Evolutionary conservation across 2,113 vertebrate genomes (phyloP), one percentile per base, ranked within the genome.

Genomic region (Arenaria interpres): DNA sequence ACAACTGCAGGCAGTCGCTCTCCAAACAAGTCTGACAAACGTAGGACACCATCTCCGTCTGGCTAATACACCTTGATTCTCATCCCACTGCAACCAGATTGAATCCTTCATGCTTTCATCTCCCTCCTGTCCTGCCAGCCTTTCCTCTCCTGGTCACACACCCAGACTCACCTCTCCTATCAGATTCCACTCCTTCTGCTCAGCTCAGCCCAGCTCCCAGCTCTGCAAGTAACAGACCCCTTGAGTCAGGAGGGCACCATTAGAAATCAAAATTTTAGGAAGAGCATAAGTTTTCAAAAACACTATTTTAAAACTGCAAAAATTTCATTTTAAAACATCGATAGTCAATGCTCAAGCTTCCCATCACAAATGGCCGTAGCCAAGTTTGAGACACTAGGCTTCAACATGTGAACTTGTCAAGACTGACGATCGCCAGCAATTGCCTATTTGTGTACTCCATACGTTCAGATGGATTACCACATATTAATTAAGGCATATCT

Each of bases 81-180:
- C 81, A 59, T 43, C 51, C 68, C 77, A 86, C 57, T 59, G 64
- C 64, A 66, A 37, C 22, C 75, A 93, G 63, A 59, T 2, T 15
- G 43, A 88, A 84, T 71, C 60, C 79, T 77, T 75, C 90, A 87
- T 14, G 56, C 64, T 88, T 93, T 71, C 82, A 39, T 71, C 57
- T 8, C 12, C 35, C 63, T 68, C 63, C 46, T 8, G 39, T 32
- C 54, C 37, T 46, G 41, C 24, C 11, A 45, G 69, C 24, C 46
- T 62, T 82, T 81, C 88, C 15, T 93, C 73, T 88, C 35, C 45
- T 63, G 28, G n/a, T 54, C 75, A 51, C 85, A 90, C 68, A 63
- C 14, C 17, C 20, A 77, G 57, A 64, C n/a, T 43, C 68, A 88
- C 51, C 83, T 88, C 68, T 83, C 33, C 37, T 43, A 67, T 59